Base-by-base conservation (phyloP, 2,797 vertebrate genomes). In the Ctenosaura bakeri region DNA sequence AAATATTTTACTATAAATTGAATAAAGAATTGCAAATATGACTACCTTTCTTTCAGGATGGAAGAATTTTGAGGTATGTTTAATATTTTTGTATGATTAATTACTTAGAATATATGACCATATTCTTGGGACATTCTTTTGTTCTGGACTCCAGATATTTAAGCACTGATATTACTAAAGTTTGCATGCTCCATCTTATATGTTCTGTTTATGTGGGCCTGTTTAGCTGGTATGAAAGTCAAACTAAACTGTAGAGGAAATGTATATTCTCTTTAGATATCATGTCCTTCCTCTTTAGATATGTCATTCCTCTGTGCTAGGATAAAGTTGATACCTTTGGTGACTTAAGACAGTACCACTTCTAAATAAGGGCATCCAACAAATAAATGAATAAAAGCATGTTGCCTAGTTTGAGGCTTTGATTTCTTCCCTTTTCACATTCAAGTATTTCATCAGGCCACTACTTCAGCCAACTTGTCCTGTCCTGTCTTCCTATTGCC, bases 1-100 rank as follows among this genome's bases (percentile, higher is more conserved):
- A 71, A 16, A 4, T 86, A 3, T 86, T 93, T 94, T 87, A 77
- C 3, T 92, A 92, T 83, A 90, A 88, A 94, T 90, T 35, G 46
- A 62, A 50, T 74, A 64, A 54, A 54, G 54, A 18, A 54, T 35
- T 74, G 85, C n/a, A 74, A 88, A 56, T 69, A 69, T 13, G 66
- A 69, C 66, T 20, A 6, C 5, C 66, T 69, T 12, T 69, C 29
- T 69, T 69, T 69, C 66, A 69, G 29, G 29, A 83, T 83, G 22
- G 8, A 10, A 24, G 42, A 71, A 26, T 38, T 83, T 26, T 46
- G 59, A 32, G 5, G 59, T 42, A 87, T 77, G n/a, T 78, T 46
- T 78, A 32, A 78, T 38, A 87, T 32, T 87, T 76, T 54, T 86
- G 52, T 59, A n/a, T 76, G 83, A 52, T 73, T 54, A 16, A 6